phyloP scores from a whole-genome alignment of 2,888 invertebrate genomes.

The Girardia tigrina region DNA sequence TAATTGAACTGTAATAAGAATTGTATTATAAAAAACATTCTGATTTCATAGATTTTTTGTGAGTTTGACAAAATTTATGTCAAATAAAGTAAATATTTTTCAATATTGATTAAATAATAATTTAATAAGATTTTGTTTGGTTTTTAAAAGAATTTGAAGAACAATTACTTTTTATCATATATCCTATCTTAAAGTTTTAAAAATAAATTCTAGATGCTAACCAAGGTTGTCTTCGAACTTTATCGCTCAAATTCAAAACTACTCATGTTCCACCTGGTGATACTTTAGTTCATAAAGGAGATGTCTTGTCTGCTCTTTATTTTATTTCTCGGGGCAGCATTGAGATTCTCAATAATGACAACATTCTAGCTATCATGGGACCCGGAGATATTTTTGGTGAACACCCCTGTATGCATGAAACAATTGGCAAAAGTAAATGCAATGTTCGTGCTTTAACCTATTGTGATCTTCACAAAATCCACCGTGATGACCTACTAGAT shows the following conservation, averaged over 20 bases:
- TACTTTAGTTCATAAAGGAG: slow-evolving; percentile 83
- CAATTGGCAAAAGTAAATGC: slow-evolving; percentile 87
- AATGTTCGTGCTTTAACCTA: slow-evolving; percentile 90
- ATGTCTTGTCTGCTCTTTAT: slow-evolving; percentile 84
- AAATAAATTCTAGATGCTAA: slow-evolving; percentile 57
- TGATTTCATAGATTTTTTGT: too few species aligned
- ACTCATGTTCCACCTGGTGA: slow-evolving; percentile 80
- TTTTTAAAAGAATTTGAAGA: too few species aligned
- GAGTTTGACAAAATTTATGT: too few species aligned
- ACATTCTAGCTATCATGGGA: slow-evolving; percentile 90
- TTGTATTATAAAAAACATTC: too few species aligned
- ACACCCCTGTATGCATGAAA: slow-evolving; percentile 63
- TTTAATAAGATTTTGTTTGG: too few species aligned
- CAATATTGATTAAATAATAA: too few species aligned
- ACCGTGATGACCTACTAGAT: slow-evolving; percentile 83
- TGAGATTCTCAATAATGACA: slow-evolving; percentile 77
- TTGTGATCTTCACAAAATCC: slow-evolving; percentile 93
- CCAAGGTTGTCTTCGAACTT: slow-evolving; percentile 84
- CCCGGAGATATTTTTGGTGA: slow-evolving; percentile 90
- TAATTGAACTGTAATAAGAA: too few species aligned
- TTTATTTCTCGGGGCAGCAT: slow-evolving; percentile 87
- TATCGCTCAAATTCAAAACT: slow-evolving; percentile 77
- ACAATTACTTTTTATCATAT: too few species aligned
- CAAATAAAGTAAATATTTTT: too few species aligned
- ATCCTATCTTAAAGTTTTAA: background rate